Base-by-base conservation (phyloP, 2,888 invertebrate genomes). In the Himalopsyche kuldschensis region DNA sequence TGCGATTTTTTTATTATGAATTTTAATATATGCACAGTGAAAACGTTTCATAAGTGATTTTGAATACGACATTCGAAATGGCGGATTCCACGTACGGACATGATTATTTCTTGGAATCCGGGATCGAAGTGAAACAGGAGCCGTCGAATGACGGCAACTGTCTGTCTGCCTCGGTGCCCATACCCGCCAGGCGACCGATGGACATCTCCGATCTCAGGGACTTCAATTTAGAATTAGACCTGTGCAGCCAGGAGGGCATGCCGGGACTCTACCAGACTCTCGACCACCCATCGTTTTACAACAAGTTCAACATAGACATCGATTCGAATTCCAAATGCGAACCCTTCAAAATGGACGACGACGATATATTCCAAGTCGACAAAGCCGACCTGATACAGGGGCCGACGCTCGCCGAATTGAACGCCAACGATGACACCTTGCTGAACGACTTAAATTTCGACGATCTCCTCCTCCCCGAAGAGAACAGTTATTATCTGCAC, bases 281-380 rank as follows among this genome's bases (percentile, higher is more conserved):
- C 88, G 90, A 86, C 89, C 88, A 88, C 78, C 91, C 89, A 80
- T 82, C 79, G 3, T 47, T 87, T 86, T 91, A 90, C 87, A 88
- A 89, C 87, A 90, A 91, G 87, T 88, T 91, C 84, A 88, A 89
- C 47, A 91, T 90, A 86, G 91, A 91, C 82, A 89, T 89, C 87
- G 93, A 89, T 87, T 90, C 87, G 87, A 89, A 88, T 78, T 88
- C 89, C 27, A 93, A 92, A 89, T 89, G 90, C 79, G 95, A 95
- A 87, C 91, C 94, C 15, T 94, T 95, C 87, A 95, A 94, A 89
- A 95, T 96, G 94, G 97, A 97, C 88, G 97, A 97, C 88, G 97
- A 97, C 88, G 97, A 97, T 88, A 96, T 97, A 87, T 96, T 97
- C 89, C 95, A 96, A 92, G 96, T 97, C 81, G 97, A 97, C 89